Evolutionary conservation across 2,888 invertebrate species (phyloP).

Genomic region (Sesia bembeciformis): DNA sequence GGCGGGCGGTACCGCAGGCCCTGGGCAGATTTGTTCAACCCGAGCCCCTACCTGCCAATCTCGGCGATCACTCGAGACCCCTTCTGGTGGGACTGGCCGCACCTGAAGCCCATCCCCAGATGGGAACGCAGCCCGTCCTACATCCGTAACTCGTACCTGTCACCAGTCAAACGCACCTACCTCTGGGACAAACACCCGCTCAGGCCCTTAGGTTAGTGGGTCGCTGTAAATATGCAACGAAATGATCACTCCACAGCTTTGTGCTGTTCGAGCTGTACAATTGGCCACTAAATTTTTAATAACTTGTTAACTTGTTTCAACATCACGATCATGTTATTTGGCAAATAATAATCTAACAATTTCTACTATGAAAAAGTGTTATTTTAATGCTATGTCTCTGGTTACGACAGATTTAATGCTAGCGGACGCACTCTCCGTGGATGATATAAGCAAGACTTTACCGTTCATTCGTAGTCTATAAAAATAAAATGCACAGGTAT

Average conservation of each 20-base stretch:
- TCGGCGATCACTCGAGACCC: slow-evolving; percentile 89
- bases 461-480: slow-evolving; percentile 70
- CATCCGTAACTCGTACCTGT: slow-evolving; percentile 91
- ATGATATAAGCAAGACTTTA: slow-evolving; percentile 61
- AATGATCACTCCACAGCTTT: slow-evolving; percentile 16
- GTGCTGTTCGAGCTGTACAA: slow-evolving; percentile 45
- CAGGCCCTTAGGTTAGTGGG: slow-evolving; percentile 90
- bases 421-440: slow-evolving; percentile 60
- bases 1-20: slow-evolving; percentile 76
- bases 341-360: slow-evolving; percentile 8
- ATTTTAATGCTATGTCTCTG: slow-evolving; percentile 16
- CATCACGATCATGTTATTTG: neutral
- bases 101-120: slow-evolving; percentile 83
- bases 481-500: slow-evolving; percentile 47
- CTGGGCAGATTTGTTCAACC: slow-evolving; percentile 84
- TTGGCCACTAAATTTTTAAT: slow-evolving; percentile 21
- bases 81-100: slow-evolving; percentile 91
- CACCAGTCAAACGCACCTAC: slow-evolving; percentile 92
- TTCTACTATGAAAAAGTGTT: slow-evolving; percentile 9
- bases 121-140: slow-evolving; percentile 84
- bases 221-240: slow-evolving; percentile 47
- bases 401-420: slow-evolving; percentile 69
- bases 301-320: neutral
- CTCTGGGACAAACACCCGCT: slow-evolving; percentile 93
- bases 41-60: slow-evolving; percentile 84